Evolutionary conservation across 2,113 vertebrate species (phyloP), one percentile per base, ranked within the genome.

Genomic region (Malurus cyaneus): DNA sequence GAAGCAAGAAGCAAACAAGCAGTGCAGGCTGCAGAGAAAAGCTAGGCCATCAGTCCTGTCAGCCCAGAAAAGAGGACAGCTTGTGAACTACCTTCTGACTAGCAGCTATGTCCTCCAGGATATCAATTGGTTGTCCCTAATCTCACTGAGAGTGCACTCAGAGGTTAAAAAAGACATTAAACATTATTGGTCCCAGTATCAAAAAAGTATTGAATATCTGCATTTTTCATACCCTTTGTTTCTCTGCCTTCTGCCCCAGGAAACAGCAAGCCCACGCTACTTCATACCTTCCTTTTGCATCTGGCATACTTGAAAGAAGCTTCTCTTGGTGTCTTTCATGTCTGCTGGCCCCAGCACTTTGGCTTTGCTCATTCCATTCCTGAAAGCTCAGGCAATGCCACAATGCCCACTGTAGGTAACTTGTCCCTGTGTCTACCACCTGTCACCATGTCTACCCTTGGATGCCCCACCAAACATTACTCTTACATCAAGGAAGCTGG

Each of bases 141-240:
- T 34, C 42, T 73, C 0, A 0, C 39, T 26, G 20, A 61, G 36
- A 62, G 25, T 10, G 14, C 7, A 28, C 23, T 34, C 42, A 34
- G 70, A 83, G 25, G 34, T 50, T 78, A 32, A 80, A 59, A 86
- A 88, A 28, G 25, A 21, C 47, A 42, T 4, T 32, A 59, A 83
- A 70, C 5, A 26, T 61, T 57, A 61, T 24, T 52, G 34, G 42
- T 84, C 26, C 29, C 44, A 24, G 32, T 9, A 31, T 31, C 25
- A 78, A 70, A 73, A 66, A 59, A 80, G 47, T 44, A 28, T 11
- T 31, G 25, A 80, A 9, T 61, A 50, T 65, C 64, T 86, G 65
- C 18, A n/a, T 80, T 60, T 80, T 70, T 66, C 61, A 41, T 21
- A 7, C 5, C 59, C 74, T 62, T 81, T 57, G 32, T 76, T 90